Evolutionary conservation across 2,888 invertebrate genomes (phyloP), one percentile per base, ranked within the genome.

Genomic region (Capitulum mitella): DNA sequence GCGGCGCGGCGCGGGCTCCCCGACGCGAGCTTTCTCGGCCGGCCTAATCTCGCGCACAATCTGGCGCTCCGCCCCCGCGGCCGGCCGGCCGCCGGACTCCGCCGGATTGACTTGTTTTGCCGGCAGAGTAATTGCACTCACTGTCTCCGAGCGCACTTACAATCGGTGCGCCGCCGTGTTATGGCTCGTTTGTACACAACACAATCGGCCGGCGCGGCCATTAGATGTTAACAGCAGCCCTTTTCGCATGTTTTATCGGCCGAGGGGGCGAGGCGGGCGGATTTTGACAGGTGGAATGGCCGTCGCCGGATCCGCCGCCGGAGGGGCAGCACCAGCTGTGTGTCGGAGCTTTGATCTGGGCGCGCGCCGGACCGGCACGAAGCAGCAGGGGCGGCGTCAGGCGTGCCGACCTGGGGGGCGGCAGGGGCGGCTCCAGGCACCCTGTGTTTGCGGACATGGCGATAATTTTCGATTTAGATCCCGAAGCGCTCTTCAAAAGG

Each of bases 171-270:
- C 64, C 64, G 64, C 34, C 64, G 64, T 64, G 64, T 64, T 64
- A 64, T 64, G 64, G 64, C 32, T 64, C 64, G 64, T 64, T 64
- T 64, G 64, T 64, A 64, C 64, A 64, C 64, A 64, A 34, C 34
- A 19, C 64, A 19, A 29, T 34, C 19, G 64, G 34, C 16, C 34
- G 32, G 32, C 32, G 3, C 34, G 64, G 34, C 64, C 32, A 34
- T 64, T 64, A 64, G 64, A 64, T 64, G 64, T 64, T 64, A 64
- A 64, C 64, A 64, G 64, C 64, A 34, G 64, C 64, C 64, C 64
- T 64, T 61, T 64, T 64, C 64, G 64, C 64, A 64, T 64, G 64
- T 64, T 64, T 64, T 64, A 64, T 64, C 64, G 34, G 64, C 34
- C 64, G 19, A 16, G 8, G 34, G 14, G 64, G 32, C 34, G 64